phyloP scores from a whole-genome alignment of 2,888 invertebrate species.

The Microctonus brassicae region DNA sequence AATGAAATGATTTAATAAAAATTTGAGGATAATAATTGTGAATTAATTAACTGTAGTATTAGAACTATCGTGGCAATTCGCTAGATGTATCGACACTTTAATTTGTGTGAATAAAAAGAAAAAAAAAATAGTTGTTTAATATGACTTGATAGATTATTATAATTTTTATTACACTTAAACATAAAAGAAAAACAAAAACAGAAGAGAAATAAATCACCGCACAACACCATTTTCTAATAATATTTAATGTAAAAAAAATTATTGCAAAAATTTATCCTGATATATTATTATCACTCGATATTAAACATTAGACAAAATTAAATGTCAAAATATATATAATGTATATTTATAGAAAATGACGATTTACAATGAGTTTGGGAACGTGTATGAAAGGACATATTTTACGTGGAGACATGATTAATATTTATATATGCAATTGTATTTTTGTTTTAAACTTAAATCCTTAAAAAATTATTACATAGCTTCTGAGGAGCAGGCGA shows the following conservation, averaged over 20 bases:
- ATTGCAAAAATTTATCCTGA: neutral
- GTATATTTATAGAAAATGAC: neutral
- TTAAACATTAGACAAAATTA: neutral
- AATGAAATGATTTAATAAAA: neutral
- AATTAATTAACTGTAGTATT: neutral
- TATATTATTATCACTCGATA: neutral
- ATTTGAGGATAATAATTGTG: neutral
- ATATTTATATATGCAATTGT: conserved; percentile 44
- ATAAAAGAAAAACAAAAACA: neutral
- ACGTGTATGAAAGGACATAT: conserved; percentile 25
- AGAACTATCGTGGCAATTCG: conserved; percentile 44
- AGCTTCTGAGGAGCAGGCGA: conserved; percentile 29
- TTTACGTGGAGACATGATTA: conserved; percentile 32
- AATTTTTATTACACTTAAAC: no score
- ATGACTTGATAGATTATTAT: no score
- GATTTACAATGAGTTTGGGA: neutral
- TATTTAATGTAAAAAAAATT: neutral
- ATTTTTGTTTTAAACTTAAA: conserved; percentile 41
- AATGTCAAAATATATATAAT: neutral
- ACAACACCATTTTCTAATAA: neutral
- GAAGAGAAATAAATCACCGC: neutral
- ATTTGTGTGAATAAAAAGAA: conserved; percentile 10
- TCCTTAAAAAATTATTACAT: conserved; percentile 40
- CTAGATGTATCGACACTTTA: conserved; percentile 24
- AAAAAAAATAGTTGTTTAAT: conserved; percentile 11